A percentile compares a stretch with the other conserved stretches of the same genome.
Evolutionary conservation across 2,888 invertebrate genomes (phyloP).

Genomic region (Neoascia interrupta): DNA sequence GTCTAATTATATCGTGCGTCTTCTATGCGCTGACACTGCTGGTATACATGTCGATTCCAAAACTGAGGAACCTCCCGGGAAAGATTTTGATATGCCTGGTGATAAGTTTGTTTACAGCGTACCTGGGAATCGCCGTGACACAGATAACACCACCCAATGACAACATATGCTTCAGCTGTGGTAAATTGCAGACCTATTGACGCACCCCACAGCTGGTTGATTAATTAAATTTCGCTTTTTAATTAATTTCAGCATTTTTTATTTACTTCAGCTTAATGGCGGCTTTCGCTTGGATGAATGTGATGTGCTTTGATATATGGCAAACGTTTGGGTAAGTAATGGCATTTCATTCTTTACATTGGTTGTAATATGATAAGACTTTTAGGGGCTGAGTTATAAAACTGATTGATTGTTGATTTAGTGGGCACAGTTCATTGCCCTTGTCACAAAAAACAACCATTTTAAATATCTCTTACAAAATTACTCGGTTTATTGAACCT

Average conservation of each 20-base stretch:
- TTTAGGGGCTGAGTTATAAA: no score
- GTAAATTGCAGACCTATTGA: slow-evolving; percentile 77
- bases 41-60: slow-evolving; percentile 84
- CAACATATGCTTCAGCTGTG: slow-evolving; percentile 81
- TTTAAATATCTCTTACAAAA: no score
- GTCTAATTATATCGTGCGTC: slow-evolving; percentile 83
- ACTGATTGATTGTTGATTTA: no score
- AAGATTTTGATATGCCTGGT: slow-evolving; percentile 87
- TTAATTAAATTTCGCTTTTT: slow-evolving; percentile 38
- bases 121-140: slow-evolving; percentile 82
- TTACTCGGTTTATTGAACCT: no score
- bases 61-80: slow-evolving; percentile 86
- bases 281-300: slow-evolving; percentile 88
- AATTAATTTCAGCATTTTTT: slow-evolving; percentile 82
- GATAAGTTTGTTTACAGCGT: slow-evolving; percentile 84
- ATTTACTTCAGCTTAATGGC: slow-evolving; percentile 86
- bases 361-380: no score
- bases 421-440: no score
- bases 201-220: neutral
- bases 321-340: slow-evolving; percentile 87
- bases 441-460: no score
- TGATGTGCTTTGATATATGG: slow-evolving; percentile 91
- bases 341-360: no score
- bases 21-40: slow-evolving; percentile 84
- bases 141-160: slow-evolving; percentile 80